Percentiles rank a stretch among this genome's conserved stretches.
Evolutionary conservation across 1,140 invertebrate species (phyloP).

Genomic region (Globodera rostochiensis): DNA sequence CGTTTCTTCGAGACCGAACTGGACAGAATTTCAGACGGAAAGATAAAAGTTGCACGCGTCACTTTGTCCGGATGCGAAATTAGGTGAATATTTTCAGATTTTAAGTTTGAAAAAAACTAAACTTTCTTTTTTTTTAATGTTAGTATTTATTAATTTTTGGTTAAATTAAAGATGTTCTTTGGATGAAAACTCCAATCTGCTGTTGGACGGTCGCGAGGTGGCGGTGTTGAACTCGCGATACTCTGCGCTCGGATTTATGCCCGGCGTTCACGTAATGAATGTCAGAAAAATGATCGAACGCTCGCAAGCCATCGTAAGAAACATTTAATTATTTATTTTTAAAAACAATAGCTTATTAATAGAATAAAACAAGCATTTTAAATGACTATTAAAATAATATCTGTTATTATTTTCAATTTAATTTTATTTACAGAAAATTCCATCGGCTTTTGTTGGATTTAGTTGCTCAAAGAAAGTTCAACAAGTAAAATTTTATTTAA

Average conservation of each 20-base stretch:
- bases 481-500: constrained; percentile 52
- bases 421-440: constrained; percentile 75
- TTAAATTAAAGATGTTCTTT: neutral
- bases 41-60: constrained; percentile 76
- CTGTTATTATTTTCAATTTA: neutral
- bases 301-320: neutral
- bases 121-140: neutral
- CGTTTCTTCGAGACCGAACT: constrained; percentile 85
- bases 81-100: constrained; percentile 26
- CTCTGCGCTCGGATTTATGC: neutral
- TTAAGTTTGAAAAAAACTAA: neutral
- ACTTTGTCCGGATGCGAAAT: constrained; percentile 71
- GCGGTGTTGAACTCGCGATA: neutral
- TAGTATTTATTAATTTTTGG: no score
- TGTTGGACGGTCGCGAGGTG: neutral
- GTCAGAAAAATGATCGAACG: neutral
- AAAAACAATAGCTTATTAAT: no score
- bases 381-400: no score
- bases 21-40: constrained; percentile 66
- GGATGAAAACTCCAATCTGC: neutral
- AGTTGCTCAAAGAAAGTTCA: constrained; percentile 72
- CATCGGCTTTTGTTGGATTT: constrained; percentile 79
- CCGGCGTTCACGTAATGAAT: no score
- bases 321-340: no score
- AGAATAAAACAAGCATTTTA: no score